Evolutionary conservation across 2,888 invertebrate species (phyloP).

Genomic region (Smittia aterrima): DNA sequence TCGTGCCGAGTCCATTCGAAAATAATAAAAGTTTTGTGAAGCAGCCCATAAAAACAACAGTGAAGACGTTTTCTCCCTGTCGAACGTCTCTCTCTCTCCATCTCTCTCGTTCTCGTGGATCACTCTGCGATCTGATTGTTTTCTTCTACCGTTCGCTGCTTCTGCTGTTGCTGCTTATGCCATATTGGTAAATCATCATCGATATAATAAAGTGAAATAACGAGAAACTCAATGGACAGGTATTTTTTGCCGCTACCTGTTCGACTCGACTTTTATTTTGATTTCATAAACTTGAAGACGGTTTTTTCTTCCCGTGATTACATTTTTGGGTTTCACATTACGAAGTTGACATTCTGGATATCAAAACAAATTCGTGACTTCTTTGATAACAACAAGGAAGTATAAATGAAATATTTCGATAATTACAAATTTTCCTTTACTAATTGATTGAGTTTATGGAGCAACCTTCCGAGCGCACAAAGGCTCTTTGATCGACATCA

Average conservation of each 20-base stretch:
- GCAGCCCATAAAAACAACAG: not conserved
- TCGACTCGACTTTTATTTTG: no score
- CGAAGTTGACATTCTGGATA: no score
- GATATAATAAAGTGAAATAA: conserved; percentile 13
- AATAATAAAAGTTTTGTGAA: not conserved
- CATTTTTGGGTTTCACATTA: no score
- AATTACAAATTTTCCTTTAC: no score
- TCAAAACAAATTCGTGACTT: no score
- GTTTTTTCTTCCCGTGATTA: no score
- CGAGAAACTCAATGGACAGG: conserved; percentile 18
- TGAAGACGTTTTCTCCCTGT: not conserved
- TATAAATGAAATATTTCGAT: no score
- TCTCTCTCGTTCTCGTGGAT: not conserved
- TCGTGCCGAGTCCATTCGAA: not conserved
- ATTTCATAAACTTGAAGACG: conserved; percentile 15
- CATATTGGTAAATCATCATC: conserved; percentile 24
- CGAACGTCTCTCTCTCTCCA: not conserved
- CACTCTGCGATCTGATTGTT: not conserved
- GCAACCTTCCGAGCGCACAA: no score
- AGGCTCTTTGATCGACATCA: no score
- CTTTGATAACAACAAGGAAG: no score
- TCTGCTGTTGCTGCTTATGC: not conserved
- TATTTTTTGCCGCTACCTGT: conserved; percentile 11
- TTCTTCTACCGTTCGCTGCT: not conserved
- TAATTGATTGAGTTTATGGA: no score